These are phyloP conservation scores for Notamacropus eugenii DNA, from an alignment of 2,797 vertebrate species.

Conservation along the genomic window DNA sequence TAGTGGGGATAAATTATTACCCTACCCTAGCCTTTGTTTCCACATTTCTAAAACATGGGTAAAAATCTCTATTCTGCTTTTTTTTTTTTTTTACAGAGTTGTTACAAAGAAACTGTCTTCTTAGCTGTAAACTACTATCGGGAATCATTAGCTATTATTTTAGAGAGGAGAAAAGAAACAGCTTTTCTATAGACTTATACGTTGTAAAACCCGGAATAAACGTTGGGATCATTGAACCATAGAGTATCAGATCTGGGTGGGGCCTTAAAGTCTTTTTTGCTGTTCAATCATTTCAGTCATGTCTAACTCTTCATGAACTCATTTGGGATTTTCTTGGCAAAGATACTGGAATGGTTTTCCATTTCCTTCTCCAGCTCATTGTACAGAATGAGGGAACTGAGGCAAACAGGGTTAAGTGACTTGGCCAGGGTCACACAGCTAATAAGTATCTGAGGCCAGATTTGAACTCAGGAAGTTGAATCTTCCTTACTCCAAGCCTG, in stretches of 20 bases:
- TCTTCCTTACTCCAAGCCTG: not conserved
- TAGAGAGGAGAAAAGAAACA: not conserved
- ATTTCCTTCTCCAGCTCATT: not conserved
- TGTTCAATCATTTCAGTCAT: not conserved
- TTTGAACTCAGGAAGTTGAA: not conserved
- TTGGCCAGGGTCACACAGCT: not conserved
- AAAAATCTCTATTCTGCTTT: not conserved
- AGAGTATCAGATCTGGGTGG: not conserved
- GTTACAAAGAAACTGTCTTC: not conserved
- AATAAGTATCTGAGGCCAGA: not conserved
- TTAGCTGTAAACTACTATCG: not conserved
- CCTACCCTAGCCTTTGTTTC: not conserved
- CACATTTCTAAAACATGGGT: not conserved
- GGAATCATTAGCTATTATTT: not conserved
- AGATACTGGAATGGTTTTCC: not conserved
- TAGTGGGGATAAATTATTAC: not conserved
- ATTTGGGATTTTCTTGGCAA: not conserved
- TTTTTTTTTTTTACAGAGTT: not conserved
- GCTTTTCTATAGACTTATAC: not conserved
- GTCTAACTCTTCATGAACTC: not conserved
- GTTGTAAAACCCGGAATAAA: not conserved
- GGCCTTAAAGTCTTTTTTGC: not conserved
- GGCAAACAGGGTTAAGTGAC: not conserved
- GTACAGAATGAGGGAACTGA: not conserved
- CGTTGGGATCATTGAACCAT: not conserved